A percentile compares a stretch with the other conserved stretches of the same genome.
These are phyloP conservation scores for Orthosia cruda DNA, from an alignment of 2,888 invertebrate genomes.

Conservation along the genomic window DNA sequence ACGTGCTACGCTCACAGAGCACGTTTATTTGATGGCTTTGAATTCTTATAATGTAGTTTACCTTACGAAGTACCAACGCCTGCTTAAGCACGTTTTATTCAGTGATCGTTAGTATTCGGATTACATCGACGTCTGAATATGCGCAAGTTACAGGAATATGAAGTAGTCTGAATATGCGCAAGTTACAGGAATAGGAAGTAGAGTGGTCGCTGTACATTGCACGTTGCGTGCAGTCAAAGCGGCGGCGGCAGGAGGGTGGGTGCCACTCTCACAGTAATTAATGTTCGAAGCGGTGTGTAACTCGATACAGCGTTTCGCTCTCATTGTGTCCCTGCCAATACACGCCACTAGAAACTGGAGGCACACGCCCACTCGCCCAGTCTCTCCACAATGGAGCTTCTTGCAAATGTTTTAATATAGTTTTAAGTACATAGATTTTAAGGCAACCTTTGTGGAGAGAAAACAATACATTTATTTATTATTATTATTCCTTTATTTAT, in stretches of 20 bases:
- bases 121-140: constrained; percentile 22
- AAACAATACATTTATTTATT: no score
- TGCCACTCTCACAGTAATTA: neutral
- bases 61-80: neutral
- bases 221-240: constrained; percentile 10
- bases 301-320: no score
- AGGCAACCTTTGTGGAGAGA: no score
- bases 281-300: constrained; percentile 2
- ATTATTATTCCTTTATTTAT: no score
- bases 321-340: no score
- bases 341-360: no score
- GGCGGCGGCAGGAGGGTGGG: neutral
- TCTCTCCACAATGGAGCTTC: no score
- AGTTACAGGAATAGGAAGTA: constrained; percentile 5
- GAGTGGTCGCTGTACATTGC: constrained; percentile 12
- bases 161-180: constrained; percentile 16
- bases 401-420: no score
- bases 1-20: neutral
- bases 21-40: neutral
- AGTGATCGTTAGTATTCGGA: constrained; percentile 13
- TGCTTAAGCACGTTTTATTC: constrained; percentile 12
- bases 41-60: neutral
- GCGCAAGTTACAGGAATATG: neutral
- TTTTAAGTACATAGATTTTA: no score
- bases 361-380: no score